Conservation (phyloP, 2,113 vertebrate species). For the Gasterosteus aculeatus region DNA sequence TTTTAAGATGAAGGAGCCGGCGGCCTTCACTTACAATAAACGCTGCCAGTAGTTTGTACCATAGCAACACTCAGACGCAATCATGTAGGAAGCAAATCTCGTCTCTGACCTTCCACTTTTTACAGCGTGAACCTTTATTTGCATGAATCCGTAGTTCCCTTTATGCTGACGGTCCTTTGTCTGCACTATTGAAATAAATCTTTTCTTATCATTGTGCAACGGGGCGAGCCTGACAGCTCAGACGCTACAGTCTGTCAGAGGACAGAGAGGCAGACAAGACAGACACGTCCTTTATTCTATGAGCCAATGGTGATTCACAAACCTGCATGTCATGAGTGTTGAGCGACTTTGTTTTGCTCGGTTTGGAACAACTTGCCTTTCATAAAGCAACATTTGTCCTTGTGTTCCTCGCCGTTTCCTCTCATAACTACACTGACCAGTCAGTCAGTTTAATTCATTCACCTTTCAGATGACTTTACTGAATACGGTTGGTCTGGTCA, state of each 20-base stretch:
- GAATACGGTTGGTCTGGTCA: background rate
- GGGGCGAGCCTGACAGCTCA: slow-evolving; percentile 51
- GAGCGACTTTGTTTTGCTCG: slow-evolving; percentile 15
- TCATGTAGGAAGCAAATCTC: background rate
- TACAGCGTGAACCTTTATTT: slow-evolving; percentile 28
- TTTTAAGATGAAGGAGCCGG: background rate
- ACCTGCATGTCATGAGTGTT: slow-evolving; percentile 17
- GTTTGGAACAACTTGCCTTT: slow-evolving; percentile 23
- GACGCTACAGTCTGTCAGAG: slow-evolving; percentile 42
- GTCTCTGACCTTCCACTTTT: slow-evolving; percentile 32
- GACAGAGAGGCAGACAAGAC: slow-evolving; percentile 17
- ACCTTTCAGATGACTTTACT: no score
- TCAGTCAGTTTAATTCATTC: no score
- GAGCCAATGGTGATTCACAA: slow-evolving; percentile 43
- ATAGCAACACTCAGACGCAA: background rate
- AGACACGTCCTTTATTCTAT: slow-evolving; percentile 36
- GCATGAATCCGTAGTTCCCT: slow-evolving; percentile 51
- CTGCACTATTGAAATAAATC: slow-evolving; percentile 39
- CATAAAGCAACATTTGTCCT: background rate
- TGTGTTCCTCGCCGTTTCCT: slow-evolving; percentile 9
- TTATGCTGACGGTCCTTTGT: slow-evolving; percentile 38
- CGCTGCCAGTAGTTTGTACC: background rate
- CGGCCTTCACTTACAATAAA: background rate
- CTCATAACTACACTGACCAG: background rate
- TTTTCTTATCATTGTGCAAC: slow-evolving; percentile 35